phyloP scores from a whole-genome alignment of 2,888 invertebrate genomes.

The Drosophila subsilvestris region DNA sequence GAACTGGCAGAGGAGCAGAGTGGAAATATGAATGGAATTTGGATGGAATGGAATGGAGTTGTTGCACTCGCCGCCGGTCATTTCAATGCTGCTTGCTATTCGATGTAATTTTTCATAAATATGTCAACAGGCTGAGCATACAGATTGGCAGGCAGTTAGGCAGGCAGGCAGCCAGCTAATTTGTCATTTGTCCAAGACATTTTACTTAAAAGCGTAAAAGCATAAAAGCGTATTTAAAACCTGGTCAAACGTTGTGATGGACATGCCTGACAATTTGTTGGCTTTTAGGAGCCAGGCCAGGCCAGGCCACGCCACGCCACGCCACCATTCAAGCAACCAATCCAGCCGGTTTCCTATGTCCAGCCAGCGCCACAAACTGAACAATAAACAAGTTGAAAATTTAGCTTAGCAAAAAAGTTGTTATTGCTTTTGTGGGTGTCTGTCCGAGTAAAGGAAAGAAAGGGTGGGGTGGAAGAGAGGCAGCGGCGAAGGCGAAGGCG shows the following conservation, averaged over 20 bases:
- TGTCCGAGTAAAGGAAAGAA: conserved; percentile 7
- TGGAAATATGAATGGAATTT: conserved; percentile 2
- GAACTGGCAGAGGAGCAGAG: conserved; percentile 1
- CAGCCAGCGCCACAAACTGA: conserved; percentile 51
- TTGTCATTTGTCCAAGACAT: conserved; percentile 54
- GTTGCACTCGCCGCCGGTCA: conserved; percentile 2
- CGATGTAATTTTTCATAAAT: conserved; percentile 46
- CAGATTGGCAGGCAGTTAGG: conserved; percentile 33
- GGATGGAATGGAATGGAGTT: conserved; percentile 14
- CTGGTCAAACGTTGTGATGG: conserved; percentile 49
- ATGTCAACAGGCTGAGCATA: conserved; percentile 57
- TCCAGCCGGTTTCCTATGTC: conserved; percentile 34
- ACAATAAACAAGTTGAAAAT: conserved; percentile 74
- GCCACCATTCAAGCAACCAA: conserved; percentile 18
- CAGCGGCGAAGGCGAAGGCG: conserved; percentile 35
- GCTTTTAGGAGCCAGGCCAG: conserved; percentile 53
- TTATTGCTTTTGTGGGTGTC: conserved; percentile 34
- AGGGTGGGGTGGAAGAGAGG: not conserved
- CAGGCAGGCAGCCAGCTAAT: conserved; percentile 50
- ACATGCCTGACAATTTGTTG: conserved; percentile 53
- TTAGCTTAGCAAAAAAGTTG: conserved; percentile 52
- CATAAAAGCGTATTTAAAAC: conserved; percentile 57
- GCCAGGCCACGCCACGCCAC: conserved; percentile 11
- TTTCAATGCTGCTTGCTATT: not conserved
- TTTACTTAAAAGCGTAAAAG: conserved; percentile 8